Conservation (phyloP, 2,888 invertebrate genomes). For the Onchidella celtica region DNA sequence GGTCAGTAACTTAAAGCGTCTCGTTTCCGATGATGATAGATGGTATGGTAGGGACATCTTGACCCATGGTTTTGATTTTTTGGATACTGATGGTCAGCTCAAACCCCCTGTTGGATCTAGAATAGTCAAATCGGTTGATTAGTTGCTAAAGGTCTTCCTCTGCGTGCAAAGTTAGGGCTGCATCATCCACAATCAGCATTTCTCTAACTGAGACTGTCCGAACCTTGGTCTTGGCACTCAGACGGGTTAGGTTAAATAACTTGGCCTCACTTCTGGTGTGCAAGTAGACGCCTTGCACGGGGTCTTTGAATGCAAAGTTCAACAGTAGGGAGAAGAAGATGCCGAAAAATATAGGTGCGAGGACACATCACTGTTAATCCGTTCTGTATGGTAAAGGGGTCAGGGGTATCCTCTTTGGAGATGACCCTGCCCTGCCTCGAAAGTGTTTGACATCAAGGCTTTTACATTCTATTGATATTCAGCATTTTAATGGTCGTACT, state of each 20-base stretch:
- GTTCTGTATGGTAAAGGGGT: neutral
- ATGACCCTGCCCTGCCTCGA: too few relatives aligned
- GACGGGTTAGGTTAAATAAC: neutral
- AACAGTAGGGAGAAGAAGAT: neutral
- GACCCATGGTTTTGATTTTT: neutral
- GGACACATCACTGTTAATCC: neutral
- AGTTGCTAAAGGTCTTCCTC: neutral
- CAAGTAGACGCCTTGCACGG: neutral
- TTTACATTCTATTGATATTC: too few relatives aligned
- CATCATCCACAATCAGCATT: too few relatives aligned
- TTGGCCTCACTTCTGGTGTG: neutral
- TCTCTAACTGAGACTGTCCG: too few relatives aligned
- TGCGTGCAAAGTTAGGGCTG: neutral
- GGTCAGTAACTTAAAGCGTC: conserved; percentile 1
- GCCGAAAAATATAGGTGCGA: neutral
- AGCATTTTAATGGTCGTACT: too few relatives aligned
- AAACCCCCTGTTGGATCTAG: neutral
- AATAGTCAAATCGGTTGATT: neutral
- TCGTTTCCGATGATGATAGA: neutral
- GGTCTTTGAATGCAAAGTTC: neutral
- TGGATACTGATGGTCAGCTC: neutral
- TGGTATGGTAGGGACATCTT: neutral
- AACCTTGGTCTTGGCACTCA: neutral
- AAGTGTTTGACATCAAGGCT: too few relatives aligned
- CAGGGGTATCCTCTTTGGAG: too few relatives aligned